These are phyloP conservation scores for Leptopilina drosophilae DNA, from an alignment of 2,888 invertebrate species.

Conservation along the genomic window DNA sequence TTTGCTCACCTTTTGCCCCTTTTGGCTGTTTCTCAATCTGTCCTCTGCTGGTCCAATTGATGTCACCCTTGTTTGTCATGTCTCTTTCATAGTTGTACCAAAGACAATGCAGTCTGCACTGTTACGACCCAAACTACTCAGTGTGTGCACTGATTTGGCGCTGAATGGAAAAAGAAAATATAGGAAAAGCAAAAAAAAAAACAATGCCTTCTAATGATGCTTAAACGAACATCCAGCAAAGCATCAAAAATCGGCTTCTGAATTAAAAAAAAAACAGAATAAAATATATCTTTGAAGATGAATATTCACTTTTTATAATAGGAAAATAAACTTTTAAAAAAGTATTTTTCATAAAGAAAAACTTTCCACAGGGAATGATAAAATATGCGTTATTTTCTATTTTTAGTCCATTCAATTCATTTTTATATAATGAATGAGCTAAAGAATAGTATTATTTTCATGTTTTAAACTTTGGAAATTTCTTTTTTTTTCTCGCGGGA, in stretches of 20 bases:
- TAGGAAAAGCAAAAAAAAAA: background rate
- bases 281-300: background rate
- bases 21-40: slow-evolving; percentile 6
- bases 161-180: slow-evolving; percentile 21
- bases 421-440: too few species aligned
- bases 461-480: background rate
- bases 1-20: background rate
- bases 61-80: slow-evolving; percentile 4
- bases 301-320: background rate
- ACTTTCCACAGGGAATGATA: background rate
- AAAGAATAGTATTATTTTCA: too few species aligned
- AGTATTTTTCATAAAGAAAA: background rate
- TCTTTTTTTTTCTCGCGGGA: too few species aligned
- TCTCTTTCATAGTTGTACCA: background rate
- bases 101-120: slow-evolving; percentile 22
- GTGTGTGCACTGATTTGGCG: background rate
- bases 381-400: too few species aligned
- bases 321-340: background rate
- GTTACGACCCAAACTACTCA: slow-evolving; percentile 13
- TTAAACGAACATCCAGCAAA: background rate
- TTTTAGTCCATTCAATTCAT: too few species aligned
- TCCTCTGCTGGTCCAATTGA: background rate
- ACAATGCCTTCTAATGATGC: background rate
- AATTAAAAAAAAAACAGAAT: background rate
- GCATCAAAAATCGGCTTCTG: background rate